A percentile compares a stretch with the other conserved stretches of the same genome.
phyloP scores from a whole-genome alignment of 2,888 invertebrate genomes.

The Trichopria drosophilae region DNA sequence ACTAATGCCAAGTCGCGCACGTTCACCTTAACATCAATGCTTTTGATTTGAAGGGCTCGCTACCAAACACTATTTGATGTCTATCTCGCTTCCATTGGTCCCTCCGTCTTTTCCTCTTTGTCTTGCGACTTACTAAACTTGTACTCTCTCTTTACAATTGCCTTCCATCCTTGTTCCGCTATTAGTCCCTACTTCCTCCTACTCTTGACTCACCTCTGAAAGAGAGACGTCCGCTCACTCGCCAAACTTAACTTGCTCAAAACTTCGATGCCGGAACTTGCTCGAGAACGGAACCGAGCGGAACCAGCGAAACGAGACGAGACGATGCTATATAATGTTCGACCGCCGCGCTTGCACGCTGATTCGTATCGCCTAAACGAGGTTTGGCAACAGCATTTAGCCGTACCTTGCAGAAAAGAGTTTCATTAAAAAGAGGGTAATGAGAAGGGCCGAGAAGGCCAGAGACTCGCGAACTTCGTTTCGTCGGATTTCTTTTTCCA shows the following conservation, averaged over 20 bases:
- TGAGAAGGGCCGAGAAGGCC: constrained; percentile 45
- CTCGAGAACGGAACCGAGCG: constrained; percentile 38
- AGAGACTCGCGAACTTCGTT: constrained; percentile 30
- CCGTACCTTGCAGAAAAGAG: constrained; percentile 52
- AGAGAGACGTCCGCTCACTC: constrained; percentile 39
- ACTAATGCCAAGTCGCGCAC: no score
- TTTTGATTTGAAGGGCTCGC: no score
- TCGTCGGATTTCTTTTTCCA: constrained; percentile 36
- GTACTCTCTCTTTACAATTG: no score
- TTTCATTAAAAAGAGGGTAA: constrained; percentile 54
- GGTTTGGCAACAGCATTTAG: constrained; percentile 55
- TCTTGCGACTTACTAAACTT: no score
- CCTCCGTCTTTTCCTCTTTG: no score
- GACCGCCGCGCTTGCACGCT: constrained; percentile 44
- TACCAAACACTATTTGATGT: no score
- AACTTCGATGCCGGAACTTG: constrained; percentile 52
- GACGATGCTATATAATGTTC: constrained; percentile 32
- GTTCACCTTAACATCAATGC: no score
- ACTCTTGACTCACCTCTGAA: constrained; percentile 34
- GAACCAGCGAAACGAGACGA: constrained; percentile 39
- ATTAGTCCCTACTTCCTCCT: constrained; percentile 11
- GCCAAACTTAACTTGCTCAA: constrained; percentile 45
- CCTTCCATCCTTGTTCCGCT: constrained; percentile 14
- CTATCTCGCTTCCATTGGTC: no score
- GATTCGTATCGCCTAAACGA: constrained; percentile 57